A percentile compares a stretch with the other conserved stretches of the same genome.
phyloP scores from a whole-genome alignment of 1,140 invertebrate genomes.

The Heliothis virescens region DNA sequence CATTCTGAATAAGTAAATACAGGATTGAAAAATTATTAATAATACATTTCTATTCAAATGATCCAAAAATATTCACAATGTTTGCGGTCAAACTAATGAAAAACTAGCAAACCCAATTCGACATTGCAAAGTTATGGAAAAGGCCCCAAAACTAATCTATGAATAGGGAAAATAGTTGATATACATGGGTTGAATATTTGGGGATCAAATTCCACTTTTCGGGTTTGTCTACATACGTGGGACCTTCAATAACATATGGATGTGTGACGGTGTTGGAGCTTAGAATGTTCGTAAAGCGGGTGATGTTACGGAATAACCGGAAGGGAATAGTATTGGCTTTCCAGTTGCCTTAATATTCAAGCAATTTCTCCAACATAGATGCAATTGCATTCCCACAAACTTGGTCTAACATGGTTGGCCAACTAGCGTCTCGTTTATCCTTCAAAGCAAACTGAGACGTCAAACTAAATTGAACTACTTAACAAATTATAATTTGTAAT shows the following conservation, averaged over 20 bases:
- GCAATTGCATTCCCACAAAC: slow-evolving; percentile 12
- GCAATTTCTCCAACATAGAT: slow-evolving; percentile 4
- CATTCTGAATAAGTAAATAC: background rate
- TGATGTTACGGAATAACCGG: background rate
- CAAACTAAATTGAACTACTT: background rate
- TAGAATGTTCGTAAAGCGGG: background rate
- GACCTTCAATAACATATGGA: background rate
- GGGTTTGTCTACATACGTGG: slow-evolving; percentile 2
- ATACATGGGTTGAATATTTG: slow-evolving; percentile 17
- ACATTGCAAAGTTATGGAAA: slow-evolving; percentile 11
- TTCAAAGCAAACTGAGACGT: background rate
- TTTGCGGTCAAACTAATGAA: slow-evolving; percentile 1
- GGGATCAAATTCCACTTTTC: slow-evolving; percentile 2
- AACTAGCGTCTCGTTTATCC: slow-evolving; percentile 1
- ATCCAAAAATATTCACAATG: background rate
- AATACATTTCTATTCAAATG: background rate
- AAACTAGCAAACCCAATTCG: slow-evolving; percentile 14
- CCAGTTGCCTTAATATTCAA: slow-evolving; percentile 10
- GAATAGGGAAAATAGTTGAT: slow-evolving; percentile 14
- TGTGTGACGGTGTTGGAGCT: background rate
- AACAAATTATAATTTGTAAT: background rate
- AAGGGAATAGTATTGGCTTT: slow-evolving; percentile 20
- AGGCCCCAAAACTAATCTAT: slow-evolving; percentile 16
- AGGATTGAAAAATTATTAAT: background rate
- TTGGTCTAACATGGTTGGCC: background rate